These are phyloP conservation scores for Zapornia atra DNA, from an alignment of 2,113 vertebrate genomes.

Conservation along the genomic window DNA sequence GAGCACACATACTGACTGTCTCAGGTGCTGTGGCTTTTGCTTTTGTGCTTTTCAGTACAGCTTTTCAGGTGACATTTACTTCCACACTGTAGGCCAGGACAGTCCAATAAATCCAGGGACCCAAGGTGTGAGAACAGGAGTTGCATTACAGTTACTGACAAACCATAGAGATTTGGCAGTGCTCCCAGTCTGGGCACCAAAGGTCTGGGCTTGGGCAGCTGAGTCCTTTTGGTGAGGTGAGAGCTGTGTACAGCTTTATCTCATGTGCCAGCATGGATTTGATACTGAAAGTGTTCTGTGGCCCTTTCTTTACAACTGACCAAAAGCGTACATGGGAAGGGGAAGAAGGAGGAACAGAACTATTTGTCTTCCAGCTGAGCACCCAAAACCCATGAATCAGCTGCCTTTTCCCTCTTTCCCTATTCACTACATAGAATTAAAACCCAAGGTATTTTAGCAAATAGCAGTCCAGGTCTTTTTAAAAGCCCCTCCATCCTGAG, in stretches of 20 bases:
- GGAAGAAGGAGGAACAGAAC: not conserved
- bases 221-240: not conserved
- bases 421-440: not conserved
- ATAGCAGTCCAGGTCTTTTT: not conserved
- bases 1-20: not conserved
- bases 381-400: not conserved
- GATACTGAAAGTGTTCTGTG: not conserved
- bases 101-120: not conserved
- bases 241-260: not conserved
- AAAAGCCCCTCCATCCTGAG: not conserved
- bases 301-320: not conserved
- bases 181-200: not conserved
- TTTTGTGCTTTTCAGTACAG: not conserved
- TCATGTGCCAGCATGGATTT: not conserved
- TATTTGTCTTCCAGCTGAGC: not conserved
- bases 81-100: fast-evolving
- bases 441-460: not conserved
- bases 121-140: not conserved
- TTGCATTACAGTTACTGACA: not conserved
- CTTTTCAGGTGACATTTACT: not conserved
- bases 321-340: not conserved
- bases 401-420: not conserved
- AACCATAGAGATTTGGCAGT: not conserved
- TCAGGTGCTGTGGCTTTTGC: not conserved
- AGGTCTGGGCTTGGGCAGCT: not conserved